phyloP scores from a whole-genome alignment of 2,797 vertebrate species.

The Malacoraja senta region DNA sequence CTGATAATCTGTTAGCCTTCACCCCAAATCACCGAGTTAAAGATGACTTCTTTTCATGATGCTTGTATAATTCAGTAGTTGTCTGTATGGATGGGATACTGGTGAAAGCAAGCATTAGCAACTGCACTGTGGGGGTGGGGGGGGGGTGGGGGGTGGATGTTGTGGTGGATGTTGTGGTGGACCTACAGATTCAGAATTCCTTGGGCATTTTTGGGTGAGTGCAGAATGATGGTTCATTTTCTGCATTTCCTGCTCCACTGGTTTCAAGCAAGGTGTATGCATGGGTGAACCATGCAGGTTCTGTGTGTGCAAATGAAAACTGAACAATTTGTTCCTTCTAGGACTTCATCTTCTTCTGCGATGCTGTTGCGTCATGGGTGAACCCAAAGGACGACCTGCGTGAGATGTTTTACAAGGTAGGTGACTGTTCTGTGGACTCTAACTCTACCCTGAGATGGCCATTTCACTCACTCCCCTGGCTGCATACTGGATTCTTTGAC shows the following conservation, averaged over 20 bases:
- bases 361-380: conserved; percentile 87
- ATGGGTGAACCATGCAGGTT: background rate
- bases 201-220: background rate
- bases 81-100: background rate
- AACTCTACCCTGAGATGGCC: background rate
- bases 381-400: conserved; percentile 84
- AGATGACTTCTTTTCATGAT: background rate
- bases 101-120: background rate
- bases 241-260: conserved; percentile 20
- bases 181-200: background rate
- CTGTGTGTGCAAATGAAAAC: background rate
- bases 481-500: background rate
- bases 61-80: background rate
- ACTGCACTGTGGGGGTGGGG: too few relatives aligned
- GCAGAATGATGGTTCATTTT: background rate
- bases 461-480: background rate
- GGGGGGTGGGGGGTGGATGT: too few relatives aligned
- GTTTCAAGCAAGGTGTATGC: background rate
- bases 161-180: background rate
- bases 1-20: background rate
- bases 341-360: conserved; percentile 94
- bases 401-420: conserved; percentile 92
- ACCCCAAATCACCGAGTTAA: background rate
- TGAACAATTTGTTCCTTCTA: conserved; percentile 43
- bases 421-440: background rate